These are phyloP conservation scores for Brenthis ino DNA, from an alignment of 2,888 invertebrate species.

Conservation along the genomic window DNA sequence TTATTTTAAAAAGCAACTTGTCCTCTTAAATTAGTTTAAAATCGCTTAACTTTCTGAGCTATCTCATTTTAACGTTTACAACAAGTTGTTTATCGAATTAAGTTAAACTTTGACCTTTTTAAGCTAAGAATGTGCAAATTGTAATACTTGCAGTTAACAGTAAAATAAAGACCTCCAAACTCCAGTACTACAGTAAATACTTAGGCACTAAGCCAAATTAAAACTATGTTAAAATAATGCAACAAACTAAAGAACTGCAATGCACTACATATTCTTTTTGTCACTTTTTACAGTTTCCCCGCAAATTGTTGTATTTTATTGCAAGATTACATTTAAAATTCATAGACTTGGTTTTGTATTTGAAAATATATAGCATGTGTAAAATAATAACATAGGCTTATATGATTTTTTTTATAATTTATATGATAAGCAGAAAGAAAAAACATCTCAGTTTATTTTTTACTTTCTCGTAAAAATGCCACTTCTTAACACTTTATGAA, in stretches of 20 bases:
- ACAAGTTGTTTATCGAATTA: constrained; percentile 1
- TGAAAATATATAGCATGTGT: too few relatives aligned
- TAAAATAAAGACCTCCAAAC: constrained; percentile 20
- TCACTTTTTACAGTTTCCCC: constrained; percentile 6
- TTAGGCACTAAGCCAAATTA: constrained; percentile 43
- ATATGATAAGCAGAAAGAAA: too few relatives aligned
- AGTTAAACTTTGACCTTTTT: background rate
- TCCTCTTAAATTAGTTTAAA: too few relatives aligned
- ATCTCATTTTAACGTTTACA: background rate
- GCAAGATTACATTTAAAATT: constrained; percentile 3
- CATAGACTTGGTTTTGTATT: background rate
- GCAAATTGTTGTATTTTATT: constrained; percentile 1
- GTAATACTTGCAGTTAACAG: constrained; percentile 13
- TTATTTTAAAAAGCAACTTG: too few relatives aligned
- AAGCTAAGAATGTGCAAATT: constrained; percentile 8
- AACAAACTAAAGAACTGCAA: constrained; percentile 24
- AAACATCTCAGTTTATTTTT: too few relatives aligned
- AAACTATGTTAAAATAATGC: constrained; percentile 30
- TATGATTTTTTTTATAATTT: too few relatives aligned
- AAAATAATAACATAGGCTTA: too few relatives aligned
- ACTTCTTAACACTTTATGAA: too few relatives aligned
- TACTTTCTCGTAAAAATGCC: too few relatives aligned
- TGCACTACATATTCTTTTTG: constrained; percentile 18
- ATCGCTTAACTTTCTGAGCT: too few relatives aligned
- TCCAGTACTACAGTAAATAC: constrained; percentile 30